Evolutionary conservation across 2,797 vertebrate genomes (phyloP), one percentile per base, ranked within the genome.

Genomic region (Percopsis omiscomaycus): DNA sequence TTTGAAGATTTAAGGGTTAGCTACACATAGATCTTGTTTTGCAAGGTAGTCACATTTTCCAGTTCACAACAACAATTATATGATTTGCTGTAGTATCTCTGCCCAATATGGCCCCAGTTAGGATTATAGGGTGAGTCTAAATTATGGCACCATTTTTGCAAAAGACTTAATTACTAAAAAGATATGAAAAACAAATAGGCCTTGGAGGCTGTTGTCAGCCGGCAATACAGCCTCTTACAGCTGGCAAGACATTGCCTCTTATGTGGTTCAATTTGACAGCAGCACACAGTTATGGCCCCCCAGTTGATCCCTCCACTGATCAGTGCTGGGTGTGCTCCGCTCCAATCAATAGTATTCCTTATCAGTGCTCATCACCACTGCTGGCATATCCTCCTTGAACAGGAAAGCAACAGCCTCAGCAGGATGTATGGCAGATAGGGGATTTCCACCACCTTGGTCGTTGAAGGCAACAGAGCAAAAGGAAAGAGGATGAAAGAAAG

Each of bases 31-130:
- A 55, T 66, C 44, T 73, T 53, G 37, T 47, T 16, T 58, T 63
- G 51, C 16, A 61, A 62, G 27, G 28, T 42, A 49, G 49, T 63
- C 13, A 68, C 9, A 50, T 66, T 16, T 56, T 77, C 16, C 16
- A 37, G 54, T 51, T 80, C 76, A 89, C 84, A 85, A 86, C 81
- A 88, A 63, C 79, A 82, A 84, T 88, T 86, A 86, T 8, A 52
- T 30, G 52, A 50, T 85, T 75, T 78, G 78, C 75, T n/a, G 3
- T 84, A 79, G 69, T 75, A 90, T 82, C 66, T 57, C 48, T 55
- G 30, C 48, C 59, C 60, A 68, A 61, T 61, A 60, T 74, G 71
- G 71, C 77, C 74, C 86, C 75, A 77, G 53, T 46, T 51, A 61
- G 81, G 85, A 86, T 89, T 82, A 87, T 61, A 59, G 22, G 80